Conservation (phyloP, 2,888 invertebrate genomes). For the Agonopterix heracliana region DNA sequence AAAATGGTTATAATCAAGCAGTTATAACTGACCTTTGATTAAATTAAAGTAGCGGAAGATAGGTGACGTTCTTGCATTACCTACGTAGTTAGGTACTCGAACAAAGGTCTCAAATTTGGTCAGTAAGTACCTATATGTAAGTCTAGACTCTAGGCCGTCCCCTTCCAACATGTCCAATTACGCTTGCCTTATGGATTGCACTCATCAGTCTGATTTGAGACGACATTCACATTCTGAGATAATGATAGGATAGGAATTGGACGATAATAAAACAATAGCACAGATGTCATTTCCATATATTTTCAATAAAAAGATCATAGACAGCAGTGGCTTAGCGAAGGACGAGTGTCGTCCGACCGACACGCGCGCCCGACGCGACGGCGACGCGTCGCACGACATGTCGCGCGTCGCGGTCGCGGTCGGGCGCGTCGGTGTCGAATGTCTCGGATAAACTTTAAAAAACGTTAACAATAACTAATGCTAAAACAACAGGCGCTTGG, state of each 20-base stretch:
- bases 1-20: too few relatives aligned
- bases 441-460: slow-evolving; percentile 46
- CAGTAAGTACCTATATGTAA: too few relatives aligned
- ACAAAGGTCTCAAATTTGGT: too few relatives aligned
- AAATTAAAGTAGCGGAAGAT: too few relatives aligned
- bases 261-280: slow-evolving; percentile 25
- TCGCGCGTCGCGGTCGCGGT: slow-evolving; percentile 3
- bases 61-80: too few relatives aligned
- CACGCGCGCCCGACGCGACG: slow-evolving; percentile 13
- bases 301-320: slow-evolving; percentile 43
- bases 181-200: too few relatives aligned
- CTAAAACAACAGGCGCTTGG: slow-evolving; percentile 19
- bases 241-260: neutral
- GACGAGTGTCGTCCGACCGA: slow-evolving; percentile 14
- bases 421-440: slow-evolving; percentile 1
- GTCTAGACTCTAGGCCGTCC: too few relatives aligned
- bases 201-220: too few relatives aligned
- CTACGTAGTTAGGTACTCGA: too few relatives aligned
- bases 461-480: slow-evolving; percentile 47
- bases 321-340: slow-evolving; percentile 26
- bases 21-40: too few relatives aligned
- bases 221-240: too few relatives aligned
- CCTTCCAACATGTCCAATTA: too few relatives aligned
- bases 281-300: slow-evolving; percentile 34
- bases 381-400: neutral